These are phyloP conservation scores for Podarcis cretensis DNA, from an alignment of 2,113 vertebrate genomes.

Conservation along the genomic window DNA sequence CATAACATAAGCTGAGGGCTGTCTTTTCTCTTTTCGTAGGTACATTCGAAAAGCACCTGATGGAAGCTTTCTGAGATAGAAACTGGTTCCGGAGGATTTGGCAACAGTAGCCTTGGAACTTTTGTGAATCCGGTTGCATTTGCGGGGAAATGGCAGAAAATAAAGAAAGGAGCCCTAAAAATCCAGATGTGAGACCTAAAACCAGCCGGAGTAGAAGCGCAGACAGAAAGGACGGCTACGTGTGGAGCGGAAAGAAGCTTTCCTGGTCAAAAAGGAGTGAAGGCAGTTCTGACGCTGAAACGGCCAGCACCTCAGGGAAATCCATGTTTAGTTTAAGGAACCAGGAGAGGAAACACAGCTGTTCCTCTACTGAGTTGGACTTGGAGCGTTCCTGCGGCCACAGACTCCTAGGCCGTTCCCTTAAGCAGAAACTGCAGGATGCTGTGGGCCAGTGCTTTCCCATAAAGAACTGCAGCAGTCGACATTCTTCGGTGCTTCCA, in stretches of 20 bases:
- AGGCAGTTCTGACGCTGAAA: slow-evolving; percentile 75
- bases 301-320: slow-evolving; percentile 64
- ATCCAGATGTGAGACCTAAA: slow-evolving; percentile 88
- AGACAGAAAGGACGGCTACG: slow-evolving; percentile 88
- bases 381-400: slow-evolving; percentile 83
- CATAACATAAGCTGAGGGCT: neutral
- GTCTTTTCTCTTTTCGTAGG: slow-evolving; percentile 51
- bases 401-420: slow-evolving; percentile 87
- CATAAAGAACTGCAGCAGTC: slow-evolving; percentile 85
- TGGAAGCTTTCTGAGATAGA: slow-evolving; percentile 64
- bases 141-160: slow-evolving; percentile 78
- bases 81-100: slow-evolving; percentile 38
- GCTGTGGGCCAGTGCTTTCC: slow-evolving; percentile 95
- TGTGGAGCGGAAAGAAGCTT: slow-evolving; percentile 92
- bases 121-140: slow-evolving; percentile 39
- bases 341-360: slow-evolving; percentile 90
- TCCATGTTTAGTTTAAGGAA: slow-evolving; percentile 75
- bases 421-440: slow-evolving; percentile 95
- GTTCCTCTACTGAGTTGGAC: slow-evolving; percentile 82
- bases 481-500: slow-evolving; percentile 83
- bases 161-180: slow-evolving; percentile 79
- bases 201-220: slow-evolving; percentile 90
- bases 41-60: slow-evolving; percentile 58
- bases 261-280: slow-evolving; percentile 84
- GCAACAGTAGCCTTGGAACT: slow-evolving; percentile 41